Evolutionary conservation across 2,888 invertebrate species (phyloP).

Genomic region (Hermaeophaga mercurialis): DNA sequence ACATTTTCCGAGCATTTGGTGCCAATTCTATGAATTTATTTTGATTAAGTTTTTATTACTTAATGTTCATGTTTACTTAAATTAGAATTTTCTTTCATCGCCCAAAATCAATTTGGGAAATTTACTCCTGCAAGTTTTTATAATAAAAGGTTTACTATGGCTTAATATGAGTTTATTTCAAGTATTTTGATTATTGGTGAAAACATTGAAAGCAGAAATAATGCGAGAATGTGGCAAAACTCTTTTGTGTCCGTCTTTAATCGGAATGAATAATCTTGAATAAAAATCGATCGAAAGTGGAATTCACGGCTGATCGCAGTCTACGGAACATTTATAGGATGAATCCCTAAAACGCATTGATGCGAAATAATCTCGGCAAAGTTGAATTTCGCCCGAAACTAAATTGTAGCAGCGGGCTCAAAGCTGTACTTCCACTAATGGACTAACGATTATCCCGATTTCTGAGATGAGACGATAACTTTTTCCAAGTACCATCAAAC

Average conservation of each 20-base stretch:
- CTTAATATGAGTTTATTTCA: too few relatives aligned
- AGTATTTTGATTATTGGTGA: too few relatives aligned
- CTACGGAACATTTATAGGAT: constrained; percentile 44
- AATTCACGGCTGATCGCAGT: constrained; percentile 30
- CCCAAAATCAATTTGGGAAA: too few relatives aligned
- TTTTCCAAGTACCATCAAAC: constrained; percentile 42
- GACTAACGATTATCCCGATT: constrained; percentile 55
- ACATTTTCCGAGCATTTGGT: too few relatives aligned
- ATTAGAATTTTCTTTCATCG: too few relatives aligned
- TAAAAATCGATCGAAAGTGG: constrained; percentile 16
- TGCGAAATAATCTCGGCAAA: constrained; percentile 49
- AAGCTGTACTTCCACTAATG: constrained; percentile 51
- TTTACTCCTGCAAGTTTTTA: too few relatives aligned
- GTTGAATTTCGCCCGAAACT: constrained; percentile 43
- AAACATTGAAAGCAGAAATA: background rate
- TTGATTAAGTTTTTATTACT: too few relatives aligned
- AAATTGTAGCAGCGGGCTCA: constrained; percentile 44
- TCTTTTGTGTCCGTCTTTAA: constrained; percentile 6
- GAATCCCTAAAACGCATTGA: constrained; percentile 44
- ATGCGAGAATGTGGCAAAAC: background rate
- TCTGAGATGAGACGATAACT: constrained; percentile 50
- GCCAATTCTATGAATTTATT: too few relatives aligned
- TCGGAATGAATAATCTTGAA: constrained; percentile 20
- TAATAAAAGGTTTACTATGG: too few relatives aligned
- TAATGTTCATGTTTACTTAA: too few relatives aligned